Evolutionary conservation across 2,113 vertebrate genomes (phyloP).

Genomic region (Ceyx cyanopectus): DNA sequence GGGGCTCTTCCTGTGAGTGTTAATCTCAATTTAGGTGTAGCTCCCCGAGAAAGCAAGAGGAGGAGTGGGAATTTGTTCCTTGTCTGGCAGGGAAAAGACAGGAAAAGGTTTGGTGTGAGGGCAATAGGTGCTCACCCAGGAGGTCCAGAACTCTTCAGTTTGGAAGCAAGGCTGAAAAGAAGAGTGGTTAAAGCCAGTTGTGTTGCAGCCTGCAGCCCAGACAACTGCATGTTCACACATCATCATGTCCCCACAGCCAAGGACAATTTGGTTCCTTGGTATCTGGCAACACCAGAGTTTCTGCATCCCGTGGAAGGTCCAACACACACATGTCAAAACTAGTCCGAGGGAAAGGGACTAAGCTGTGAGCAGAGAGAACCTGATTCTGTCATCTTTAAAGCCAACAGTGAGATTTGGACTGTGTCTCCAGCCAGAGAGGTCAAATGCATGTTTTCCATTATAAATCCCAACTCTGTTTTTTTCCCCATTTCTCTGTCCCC

Average conservation of each 20-base stretch:
- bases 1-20: background rate
- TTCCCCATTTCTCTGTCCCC: background rate
- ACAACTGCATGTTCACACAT: background rate
- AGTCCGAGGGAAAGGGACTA: background rate
- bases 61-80: background rate
- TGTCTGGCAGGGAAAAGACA: background rate
- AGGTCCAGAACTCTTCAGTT: background rate
- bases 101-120: background rate
- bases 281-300: background rate
- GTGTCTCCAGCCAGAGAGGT: background rate
- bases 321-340: background rate
- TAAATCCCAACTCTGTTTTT: background rate
- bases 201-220: background rate
- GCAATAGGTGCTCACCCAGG: background rate
- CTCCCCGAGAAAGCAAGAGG: background rate
- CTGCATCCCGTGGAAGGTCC: background rate
- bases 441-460: background rate
- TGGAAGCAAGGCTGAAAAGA: background rate
- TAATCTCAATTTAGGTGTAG: background rate
- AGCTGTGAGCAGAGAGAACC: background rate
- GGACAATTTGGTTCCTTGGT: background rate
- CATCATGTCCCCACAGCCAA: accelerated
- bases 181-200: accelerated
- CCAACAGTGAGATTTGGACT: background rate
- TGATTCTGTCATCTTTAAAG: background rate